phyloP scores from a whole-genome alignment of 2,888 invertebrate species.

The Dasypogon diadema region DNA sequence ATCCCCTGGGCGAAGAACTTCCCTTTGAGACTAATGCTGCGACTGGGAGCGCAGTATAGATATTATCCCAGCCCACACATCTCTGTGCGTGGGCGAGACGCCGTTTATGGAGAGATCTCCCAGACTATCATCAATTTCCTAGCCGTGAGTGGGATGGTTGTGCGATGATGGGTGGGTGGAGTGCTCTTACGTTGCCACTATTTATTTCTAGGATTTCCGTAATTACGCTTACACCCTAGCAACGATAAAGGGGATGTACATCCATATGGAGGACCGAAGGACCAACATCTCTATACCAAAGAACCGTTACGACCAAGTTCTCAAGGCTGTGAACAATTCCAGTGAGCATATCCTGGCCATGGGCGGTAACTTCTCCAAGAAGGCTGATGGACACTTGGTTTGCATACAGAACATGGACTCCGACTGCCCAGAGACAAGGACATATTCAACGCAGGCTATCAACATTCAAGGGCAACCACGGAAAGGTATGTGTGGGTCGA shows the following conservation, averaged over 20 bases:
- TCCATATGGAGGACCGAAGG: constrained; percentile 85
- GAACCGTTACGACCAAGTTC: constrained; percentile 79
- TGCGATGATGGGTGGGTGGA: no score
- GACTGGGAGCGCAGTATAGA: constrained; percentile 86
- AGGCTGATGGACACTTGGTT: constrained; percentile 88
- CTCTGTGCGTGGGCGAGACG: constrained; percentile 80
- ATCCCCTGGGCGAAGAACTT: constrained; percentile 79
- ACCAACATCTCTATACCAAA: constrained; percentile 82
- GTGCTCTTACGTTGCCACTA: no score
- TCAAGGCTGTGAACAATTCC: constrained; percentile 82
- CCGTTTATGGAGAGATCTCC: constrained; percentile 87
- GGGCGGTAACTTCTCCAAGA: constrained; percentile 81
- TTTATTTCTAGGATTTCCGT: constrained; percentile 76
- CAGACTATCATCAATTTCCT: constrained; percentile 89
- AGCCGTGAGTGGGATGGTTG: constrained; percentile 72
- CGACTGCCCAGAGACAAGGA: constrained; percentile 74
- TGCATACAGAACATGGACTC: constrained; percentile 81
- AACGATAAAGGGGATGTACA: constrained; percentile 79
- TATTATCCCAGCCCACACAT: constrained; percentile 89
- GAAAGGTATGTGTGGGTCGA: constrained; percentile 78
- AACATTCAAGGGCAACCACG: constrained; percentile 86
- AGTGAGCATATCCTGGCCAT: constrained; percentile 88
- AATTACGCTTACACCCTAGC: constrained; percentile 86
- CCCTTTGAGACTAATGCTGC: constrained; percentile 78
- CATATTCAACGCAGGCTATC: constrained; percentile 88